These are phyloP conservation scores for Phytoseiulus persimilis DNA, from an alignment of 2,888 invertebrate genomes.

Conservation along the genomic window DNA sequence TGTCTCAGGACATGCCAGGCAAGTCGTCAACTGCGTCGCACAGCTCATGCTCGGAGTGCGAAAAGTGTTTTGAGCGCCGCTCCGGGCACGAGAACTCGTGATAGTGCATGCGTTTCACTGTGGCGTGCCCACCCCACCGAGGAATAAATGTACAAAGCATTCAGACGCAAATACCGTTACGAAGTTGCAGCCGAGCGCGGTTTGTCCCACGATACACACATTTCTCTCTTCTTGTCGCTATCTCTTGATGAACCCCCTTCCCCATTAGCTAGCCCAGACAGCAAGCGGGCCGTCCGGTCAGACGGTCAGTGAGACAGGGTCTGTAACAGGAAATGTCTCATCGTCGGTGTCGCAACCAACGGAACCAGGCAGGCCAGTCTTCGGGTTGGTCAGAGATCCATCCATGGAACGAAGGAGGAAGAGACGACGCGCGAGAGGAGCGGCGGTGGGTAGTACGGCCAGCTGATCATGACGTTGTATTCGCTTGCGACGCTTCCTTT, in stretches of 20 bases:
- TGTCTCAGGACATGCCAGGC: too few species aligned
- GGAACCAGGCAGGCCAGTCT: background rate
- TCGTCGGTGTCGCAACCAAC: background rate
- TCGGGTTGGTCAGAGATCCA: background rate
- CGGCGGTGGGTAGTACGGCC: background rate
- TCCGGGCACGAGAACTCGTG: background rate
- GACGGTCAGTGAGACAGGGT: background rate
- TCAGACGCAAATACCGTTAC: background rate
- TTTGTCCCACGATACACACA: background rate
- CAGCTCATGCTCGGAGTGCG: too few species aligned
- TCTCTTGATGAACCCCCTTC: background rate
- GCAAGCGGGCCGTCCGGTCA: background rate
- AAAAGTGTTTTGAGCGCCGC: too few species aligned
- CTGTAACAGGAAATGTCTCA: slow-evolving; percentile 5
- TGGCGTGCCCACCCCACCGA: background rate
- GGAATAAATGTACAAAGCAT: background rate
- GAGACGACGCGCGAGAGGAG: background rate
- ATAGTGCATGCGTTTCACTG: background rate
- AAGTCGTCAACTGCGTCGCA: too few species aligned
- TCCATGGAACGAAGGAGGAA: background rate
- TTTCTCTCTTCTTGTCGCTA: background rate
- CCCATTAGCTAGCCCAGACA: too few species aligned
- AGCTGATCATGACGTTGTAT: slow-evolving; percentile 5
- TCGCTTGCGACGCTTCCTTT: background rate
- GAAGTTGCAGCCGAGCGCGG: background rate